Evolutionary conservation across 2,888 invertebrate genomes (phyloP), one percentile per base, ranked within the genome.

Genomic region (Cristatella mucedo): DNA sequence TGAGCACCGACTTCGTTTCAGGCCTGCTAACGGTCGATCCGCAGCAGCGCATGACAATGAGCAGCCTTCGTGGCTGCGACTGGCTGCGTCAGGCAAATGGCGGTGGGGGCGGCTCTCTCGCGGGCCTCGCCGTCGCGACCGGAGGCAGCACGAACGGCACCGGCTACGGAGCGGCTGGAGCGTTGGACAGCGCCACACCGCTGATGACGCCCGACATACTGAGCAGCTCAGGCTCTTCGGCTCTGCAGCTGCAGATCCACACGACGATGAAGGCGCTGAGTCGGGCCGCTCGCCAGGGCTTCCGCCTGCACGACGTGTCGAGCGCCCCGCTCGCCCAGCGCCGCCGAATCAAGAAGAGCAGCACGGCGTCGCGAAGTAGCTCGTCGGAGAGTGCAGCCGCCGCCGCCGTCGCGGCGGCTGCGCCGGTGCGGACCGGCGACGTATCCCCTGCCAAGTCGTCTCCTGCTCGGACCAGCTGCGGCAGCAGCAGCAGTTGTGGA

Each of bases 21-120:
- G 78, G 81, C 0, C 69, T 89, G 41, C 67, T 89, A 37, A 78
- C 79, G 0, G 79, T 83, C 4, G 80, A 86, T 54, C 80, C 84
- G 0, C 68, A 70, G 31, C 71, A 75, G 42, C 71, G 87, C 37
- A 68, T 82, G 46, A 74, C 76, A 3, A 76, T 82, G 63, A 57
- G 63, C 18, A 76, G 78, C 43, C 68, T 87, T 41, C 64, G 74
- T 9, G 66, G 67, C n/a, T 77, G 78, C 57, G 68, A 73, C 20
- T 82, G 82, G 82, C 63, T 81, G 32, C 57, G 64, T 26, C 68
- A 66, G 11, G 55, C 55, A 38, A 56, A 56, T 22, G 44, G 46
- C 4, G 40, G 52, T 29, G 49, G 53, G 41, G 48, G n/a, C n/a
- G n/a, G n/a, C n/a, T n/a, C n/a, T n/a, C n/a, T n/a, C n/a, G n/a